Base-by-base conservation (phyloP, 2,113 vertebrate genomes). In the Mesitornis unicolor region DNA sequence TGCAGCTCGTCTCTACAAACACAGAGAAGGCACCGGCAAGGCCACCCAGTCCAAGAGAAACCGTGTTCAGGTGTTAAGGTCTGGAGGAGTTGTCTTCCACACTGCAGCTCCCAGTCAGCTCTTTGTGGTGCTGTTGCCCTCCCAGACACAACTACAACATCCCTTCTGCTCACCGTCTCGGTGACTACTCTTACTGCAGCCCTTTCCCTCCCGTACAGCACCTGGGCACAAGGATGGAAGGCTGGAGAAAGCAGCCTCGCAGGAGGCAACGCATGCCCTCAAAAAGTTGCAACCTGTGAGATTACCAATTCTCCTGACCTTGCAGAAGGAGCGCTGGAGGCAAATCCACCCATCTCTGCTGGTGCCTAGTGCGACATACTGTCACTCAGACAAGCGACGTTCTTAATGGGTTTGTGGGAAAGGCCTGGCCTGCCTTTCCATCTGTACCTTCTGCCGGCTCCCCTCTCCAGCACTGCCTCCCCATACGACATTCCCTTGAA, bases 361-460 rank as follows among this genome's bases (percentile, higher is more conserved):
- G 88, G 96, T 97, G 97, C 95, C 96, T 97, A 61, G 91, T 71
- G 96, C 70, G 5, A 97, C 98, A 98, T 97, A 96, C 98, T 97
- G 98, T 97, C 95, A 93, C 96, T 97, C 97, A 97, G 98, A 97
- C 96, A 96, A 96, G 98, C 86, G 79, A 95, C 48, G 57, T 97
- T 97, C 97, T 97, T 98, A 98, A 98, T 98, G 98, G 98, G 96
- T 98, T 98, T 98, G 97, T 97, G 97, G 98, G 98, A 97, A 97
- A 98, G 97, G 97, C 97, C 97, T 93, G 98, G 97, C 98, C 98
- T 97, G 98, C 98, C 98, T 98, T 98, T 97, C 98, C 98, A 98
- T 98, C 98, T 98, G 98, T 97, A 97, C 97, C 98, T 98, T 98
- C 98, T 98, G 98, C 98, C 42, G 93, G 97, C 95, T 98, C 96